Percentiles rank a stretch among this genome's conserved stretches.
Conservation (phyloP, 2,888 invertebrate genomes). For the Leptinotarsa peninsularis region DNA sequence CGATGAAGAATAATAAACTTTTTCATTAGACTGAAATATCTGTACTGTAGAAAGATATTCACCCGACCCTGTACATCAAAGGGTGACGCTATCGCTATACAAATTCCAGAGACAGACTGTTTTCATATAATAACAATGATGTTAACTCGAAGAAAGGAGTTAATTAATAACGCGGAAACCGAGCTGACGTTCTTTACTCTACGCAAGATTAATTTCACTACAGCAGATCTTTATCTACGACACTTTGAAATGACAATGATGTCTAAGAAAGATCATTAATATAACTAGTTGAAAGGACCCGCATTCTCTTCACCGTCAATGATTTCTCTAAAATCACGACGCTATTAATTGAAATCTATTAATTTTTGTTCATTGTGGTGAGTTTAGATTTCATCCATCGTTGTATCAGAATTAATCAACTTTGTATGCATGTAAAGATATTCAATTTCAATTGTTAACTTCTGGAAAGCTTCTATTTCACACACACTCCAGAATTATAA, state of each 20-base stretch:
- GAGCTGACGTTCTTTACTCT: conserved; percentile 50
- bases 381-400: neutral
- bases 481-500: too few species aligned
- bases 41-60: neutral
- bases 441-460: neutral
- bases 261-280: conserved; percentile 57
- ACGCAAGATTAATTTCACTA: conserved; percentile 54
- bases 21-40: too few species aligned
- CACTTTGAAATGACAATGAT: conserved; percentile 58
- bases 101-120: conserved; percentile 44
- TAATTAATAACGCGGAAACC: conserved; percentile 54
- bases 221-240: conserved; percentile 57
- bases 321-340: conserved; percentile 23
- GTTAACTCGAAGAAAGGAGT: conserved; percentile 52
- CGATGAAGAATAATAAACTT: too few species aligned
- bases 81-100: neutral
- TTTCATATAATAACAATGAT: conserved; percentile 51
- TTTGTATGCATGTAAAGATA: neutral
- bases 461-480: too few species aligned
- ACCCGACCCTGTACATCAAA: neutral
- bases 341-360: conserved; percentile 7
- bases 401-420: neutral
- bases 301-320: conserved; percentile 30
- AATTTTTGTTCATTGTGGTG: neutral
- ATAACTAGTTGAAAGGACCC: conserved; percentile 45